Base-by-base conservation (phyloP, 2,797 vertebrate genomes). In the Gymnopithys bicolor region DNA sequence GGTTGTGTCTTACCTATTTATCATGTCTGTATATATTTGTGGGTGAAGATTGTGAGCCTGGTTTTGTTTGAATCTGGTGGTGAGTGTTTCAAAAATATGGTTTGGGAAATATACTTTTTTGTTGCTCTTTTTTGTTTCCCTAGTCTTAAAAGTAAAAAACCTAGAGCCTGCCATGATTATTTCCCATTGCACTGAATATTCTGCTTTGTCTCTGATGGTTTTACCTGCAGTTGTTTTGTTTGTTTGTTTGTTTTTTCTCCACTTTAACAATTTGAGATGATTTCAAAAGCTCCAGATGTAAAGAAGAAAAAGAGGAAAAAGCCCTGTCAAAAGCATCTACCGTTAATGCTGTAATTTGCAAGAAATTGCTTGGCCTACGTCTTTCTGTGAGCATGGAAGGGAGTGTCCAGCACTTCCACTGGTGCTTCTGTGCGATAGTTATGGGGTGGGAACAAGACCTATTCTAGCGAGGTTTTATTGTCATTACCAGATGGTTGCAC, bases 121-220 rank as follows among this genome's bases (percentile, higher is more conserved):
- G 32, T 77, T 48, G 18, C 43, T 63, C 4, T 25, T 51, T 55
- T 11, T 79, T 77, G 27, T 67, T 78, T 51, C 41, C 13, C 49
- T 94, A 84, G 86, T 94, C 86, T 96, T 92, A 94, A 93, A 96
- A 90, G 82, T 84, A 69, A 91, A 92, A 37, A 49, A 27, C 10
- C 46, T 96, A 93, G 95, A 96, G 95, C 94, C 96, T 97, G 94
- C 94, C 94, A 58, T 86, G 91, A 64, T 84, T 35, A 69, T 95
- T 96, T 94, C 92, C 98, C 98, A 97, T 99, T 99, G 99, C 99
- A 99, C 99, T 99, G 99, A 99, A 98, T 98, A 98, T 97, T 97
- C 98, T 98, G 98, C 98, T 97, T 93, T 92, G 74, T 95, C 84
- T 84, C 96, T 97, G 97, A 98, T 97, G 97, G 96, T 97, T 97